Percentiles rank a stretch among this genome's conserved stretches.
phyloP scores from a whole-genome alignment of 2,888 invertebrate genomes.

The Actias luna region DNA sequence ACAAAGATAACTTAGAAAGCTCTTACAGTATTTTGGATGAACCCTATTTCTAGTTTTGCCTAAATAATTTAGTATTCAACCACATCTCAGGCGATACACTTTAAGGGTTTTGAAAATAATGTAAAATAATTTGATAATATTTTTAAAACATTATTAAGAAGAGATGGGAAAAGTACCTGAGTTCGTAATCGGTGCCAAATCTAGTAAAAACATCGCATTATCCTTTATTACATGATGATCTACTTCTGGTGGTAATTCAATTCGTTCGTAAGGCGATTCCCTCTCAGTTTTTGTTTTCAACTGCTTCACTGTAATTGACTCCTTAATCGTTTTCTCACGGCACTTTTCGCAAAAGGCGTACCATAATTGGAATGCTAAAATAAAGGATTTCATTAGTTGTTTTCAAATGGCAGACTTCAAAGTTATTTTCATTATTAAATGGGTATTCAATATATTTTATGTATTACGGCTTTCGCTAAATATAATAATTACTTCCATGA shows the following conservation, averaged over 20 bases:
- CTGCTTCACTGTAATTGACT: slow-evolving; percentile 65
- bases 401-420: no score
- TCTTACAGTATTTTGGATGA: no score
- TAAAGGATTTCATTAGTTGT: slow-evolving; percentile 9
- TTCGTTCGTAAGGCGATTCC: slow-evolving; percentile 42
- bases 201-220: slow-evolving; percentile 96
- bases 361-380: slow-evolving; percentile 88
- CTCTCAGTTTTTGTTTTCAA: slow-evolving; percentile 43
- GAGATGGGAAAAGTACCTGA: slow-evolving; percentile 43
- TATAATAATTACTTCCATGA: no score
- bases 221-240: slow-evolving; percentile 90
- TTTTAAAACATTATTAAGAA: neutral
- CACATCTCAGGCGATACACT: no score
- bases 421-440: neutral
- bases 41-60: no score
- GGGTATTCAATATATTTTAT: no score
- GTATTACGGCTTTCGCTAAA: no score
- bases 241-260: slow-evolving; percentile 40
- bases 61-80: no score
- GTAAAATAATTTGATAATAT: no score
- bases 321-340: slow-evolving; percentile 85
- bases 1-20: no score
- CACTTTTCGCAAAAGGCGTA: slow-evolving; percentile 96
- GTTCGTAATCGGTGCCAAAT: slow-evolving; percentile 89
- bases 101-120: no score